A percentile compares a stretch with the other conserved stretches of the same genome.
Evolutionary conservation across 2,797 vertebrate genomes (phyloP).

Genomic region (Gymnocypris eckloni): DNA sequence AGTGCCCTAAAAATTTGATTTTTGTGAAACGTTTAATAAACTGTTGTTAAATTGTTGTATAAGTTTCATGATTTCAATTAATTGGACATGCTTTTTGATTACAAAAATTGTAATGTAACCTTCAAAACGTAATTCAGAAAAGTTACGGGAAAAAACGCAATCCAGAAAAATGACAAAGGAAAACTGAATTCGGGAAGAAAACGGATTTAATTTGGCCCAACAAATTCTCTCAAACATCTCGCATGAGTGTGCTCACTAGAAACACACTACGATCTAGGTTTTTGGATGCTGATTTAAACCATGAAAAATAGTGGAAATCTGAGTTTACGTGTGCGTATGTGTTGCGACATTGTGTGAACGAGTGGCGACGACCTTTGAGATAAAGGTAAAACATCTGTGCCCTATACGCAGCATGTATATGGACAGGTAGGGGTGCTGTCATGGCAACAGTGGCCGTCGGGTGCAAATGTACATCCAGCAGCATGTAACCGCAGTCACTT

Average conservation of each 20-base stretch:
- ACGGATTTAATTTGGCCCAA: too few species aligned
- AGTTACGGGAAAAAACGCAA: too few species aligned
- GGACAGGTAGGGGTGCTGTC: constrained; percentile 36
- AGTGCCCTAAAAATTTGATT: background rate
- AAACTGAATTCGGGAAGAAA: background rate
- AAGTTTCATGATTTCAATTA: background rate
- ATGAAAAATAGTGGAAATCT: background rate
- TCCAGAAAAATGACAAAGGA: too few species aligned
- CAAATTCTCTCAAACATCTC: too few species aligned
- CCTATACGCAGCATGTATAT: background rate
- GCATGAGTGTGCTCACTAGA: background rate
- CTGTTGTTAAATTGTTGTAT: too few species aligned
- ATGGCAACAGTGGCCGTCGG: constrained; percentile 39
- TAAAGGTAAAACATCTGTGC: background rate
- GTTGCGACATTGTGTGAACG: background rate
- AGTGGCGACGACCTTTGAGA: background rate
- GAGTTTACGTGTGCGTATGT: background rate
- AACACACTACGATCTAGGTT: background rate
- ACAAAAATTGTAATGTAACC: too few species aligned
- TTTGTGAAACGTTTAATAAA: background rate
- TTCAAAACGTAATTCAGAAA: background rate
- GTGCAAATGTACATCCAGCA: constrained; percentile 36
- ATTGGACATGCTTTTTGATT: too few species aligned
- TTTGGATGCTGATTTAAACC: background rate
- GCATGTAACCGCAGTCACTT: constrained; percentile 2